Percentiles rank a stretch among this genome's conserved stretches.
phyloP scores from a whole-genome alignment of 2,797 vertebrate genomes.

The Falco cherrug region DNA sequence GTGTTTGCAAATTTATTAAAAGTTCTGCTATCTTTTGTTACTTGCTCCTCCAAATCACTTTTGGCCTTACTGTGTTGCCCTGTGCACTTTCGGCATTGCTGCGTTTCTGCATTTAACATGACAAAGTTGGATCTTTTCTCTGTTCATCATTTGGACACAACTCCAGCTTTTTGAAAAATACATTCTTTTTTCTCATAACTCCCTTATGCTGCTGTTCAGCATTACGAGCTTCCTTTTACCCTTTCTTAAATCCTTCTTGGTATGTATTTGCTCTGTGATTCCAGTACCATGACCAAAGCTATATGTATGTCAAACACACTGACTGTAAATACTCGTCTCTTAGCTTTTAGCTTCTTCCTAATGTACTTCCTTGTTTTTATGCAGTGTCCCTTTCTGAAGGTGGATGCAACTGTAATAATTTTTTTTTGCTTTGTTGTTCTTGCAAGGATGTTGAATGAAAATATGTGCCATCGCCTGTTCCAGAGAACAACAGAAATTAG shows the following conservation, averaged over 20 bases:
- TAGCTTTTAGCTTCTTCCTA: neutral
- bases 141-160: neutral
- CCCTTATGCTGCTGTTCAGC: neutral
- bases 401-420: neutral
- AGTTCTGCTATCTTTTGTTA: neutral
- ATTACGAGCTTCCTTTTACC: neutral
- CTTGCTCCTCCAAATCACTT: neutral
- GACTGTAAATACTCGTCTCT: neutral
- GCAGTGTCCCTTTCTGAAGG: neutral
- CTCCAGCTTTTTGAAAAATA: neutral
- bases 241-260: neutral
- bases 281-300: neutral
- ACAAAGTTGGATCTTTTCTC: neutral
- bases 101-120: neutral
- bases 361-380: neutral
- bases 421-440: neutral
- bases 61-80: neutral
- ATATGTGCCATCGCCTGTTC: neutral
- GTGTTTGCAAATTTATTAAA: neutral
- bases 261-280: neutral
- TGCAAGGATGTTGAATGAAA: neutral
- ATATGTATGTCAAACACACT: neutral
- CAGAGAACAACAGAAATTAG: neutral
- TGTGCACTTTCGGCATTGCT: neutral
- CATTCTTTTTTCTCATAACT: neutral